Conservation (phyloP, 37 sponge, comb jelly and placozoan species). For the Spongilla lacustris region DNA sequence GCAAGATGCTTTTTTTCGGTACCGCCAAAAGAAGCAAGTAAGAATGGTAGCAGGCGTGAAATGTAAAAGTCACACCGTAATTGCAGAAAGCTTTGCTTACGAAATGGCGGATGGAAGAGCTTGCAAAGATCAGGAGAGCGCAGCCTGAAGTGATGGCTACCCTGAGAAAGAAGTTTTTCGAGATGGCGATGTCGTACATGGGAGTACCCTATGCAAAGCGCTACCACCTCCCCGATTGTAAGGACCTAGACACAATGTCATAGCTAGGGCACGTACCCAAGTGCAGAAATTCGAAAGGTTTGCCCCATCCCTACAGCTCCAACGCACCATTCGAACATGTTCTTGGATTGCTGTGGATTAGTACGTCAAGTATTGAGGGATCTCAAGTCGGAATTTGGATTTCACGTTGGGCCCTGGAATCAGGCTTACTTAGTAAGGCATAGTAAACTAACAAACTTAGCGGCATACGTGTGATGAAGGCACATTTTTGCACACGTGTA, state of each 20-base stretch:
- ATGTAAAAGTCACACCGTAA: not conserved
- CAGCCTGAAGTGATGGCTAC: slow-evolving; percentile 32
- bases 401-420: slow-evolving; percentile 80
- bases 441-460: no score
- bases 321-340: slow-evolving; percentile 55
- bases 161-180: slow-evolving; percentile 66
- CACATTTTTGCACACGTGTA: not conserved
- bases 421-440: slow-evolving; percentile 77
- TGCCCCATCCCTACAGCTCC: slow-evolving; percentile 41
- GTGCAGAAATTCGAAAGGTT: no score
- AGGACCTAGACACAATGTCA: not conserved
- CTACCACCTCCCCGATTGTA: slow-evolving; percentile 76
- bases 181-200: slow-evolving; percentile 52
- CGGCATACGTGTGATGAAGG: no score
- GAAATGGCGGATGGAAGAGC: slow-evolving; percentile 7
- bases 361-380: slow-evolving; percentile 72
- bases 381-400: slow-evolving; percentile 75
- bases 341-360: slow-evolving; percentile 89
- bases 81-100: slow-evolving; percentile 29
- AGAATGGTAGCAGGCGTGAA: not conserved
- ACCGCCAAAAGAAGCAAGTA: slow-evolving; percentile 41
- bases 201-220: slow-evolving; percentile 81
- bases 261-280: no score
- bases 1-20: slow-evolving; percentile 62
- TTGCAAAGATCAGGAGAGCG: not conserved